Evolutionary conservation across 2,888 invertebrate genomes (phyloP), one percentile per base, ranked within the genome.

Genomic region (Graphium colonna): DNA sequence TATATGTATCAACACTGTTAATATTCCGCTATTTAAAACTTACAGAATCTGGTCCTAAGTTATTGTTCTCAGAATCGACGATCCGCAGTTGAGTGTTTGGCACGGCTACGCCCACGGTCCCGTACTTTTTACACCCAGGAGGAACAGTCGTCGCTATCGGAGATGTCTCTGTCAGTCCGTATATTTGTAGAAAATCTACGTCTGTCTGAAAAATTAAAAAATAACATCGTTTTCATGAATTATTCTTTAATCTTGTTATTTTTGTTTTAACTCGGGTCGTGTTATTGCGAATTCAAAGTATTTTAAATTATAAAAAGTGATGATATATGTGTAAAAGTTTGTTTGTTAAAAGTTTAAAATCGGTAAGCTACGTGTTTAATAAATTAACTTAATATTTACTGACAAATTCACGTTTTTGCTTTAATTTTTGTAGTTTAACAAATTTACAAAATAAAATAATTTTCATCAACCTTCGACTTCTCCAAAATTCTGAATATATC

Each of bases 111-210:
- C 96, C 95, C 5, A 90, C 77, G 1, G 86, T 77, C 1, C 65
- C 61, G 42, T 73, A 76, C 26, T 76, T 72, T 1, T 60, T 60
- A 10, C 61, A 64, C 0, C 77, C 75, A 7, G 69, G 65, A 5
- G 62, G 52, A 61, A 82, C 82, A 7, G 90, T 63, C 0, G 91
- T 74, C 0, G 85, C 82, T 7, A 91, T 80, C 0, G 94, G 93
- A 0, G 93, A 92, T 1, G 92, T 81, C 79, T 95, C 95, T 0
- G 95, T 94, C 74, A 95, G 81, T 5, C 95, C 95, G 67, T 93
- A 93, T 10, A 92, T 83, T 83, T 92, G 84, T 4, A 79, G 31
- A 26, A 82, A 72, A 17, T 70, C 54, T 9, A 68, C 53, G 0
- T 58, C 58, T 21, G 71, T 67, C 77, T 78, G 56, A 45, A 71